Conservation (phyloP, 2,888 invertebrate species). For the Caenorhabditis doughertyi region DNA sequence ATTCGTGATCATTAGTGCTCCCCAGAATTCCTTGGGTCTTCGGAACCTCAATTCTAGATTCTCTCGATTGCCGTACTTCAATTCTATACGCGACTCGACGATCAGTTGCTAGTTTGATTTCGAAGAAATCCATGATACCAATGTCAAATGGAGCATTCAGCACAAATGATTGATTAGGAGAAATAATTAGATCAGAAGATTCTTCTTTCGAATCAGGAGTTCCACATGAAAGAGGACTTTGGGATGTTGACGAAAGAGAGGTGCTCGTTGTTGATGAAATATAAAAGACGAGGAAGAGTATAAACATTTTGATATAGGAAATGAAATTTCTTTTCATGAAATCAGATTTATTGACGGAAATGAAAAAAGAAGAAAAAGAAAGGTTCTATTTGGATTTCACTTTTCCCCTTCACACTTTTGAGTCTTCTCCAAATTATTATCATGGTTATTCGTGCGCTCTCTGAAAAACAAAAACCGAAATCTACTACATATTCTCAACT, state of each 20-base stretch:
- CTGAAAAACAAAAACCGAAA: slow-evolving; percentile 6
- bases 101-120: not conserved
- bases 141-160: slow-evolving; percentile 22
- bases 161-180: not conserved
- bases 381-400: not conserved
- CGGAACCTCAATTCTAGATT: not conserved
- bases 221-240: slow-evolving; percentile 3
- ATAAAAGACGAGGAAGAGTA: too few relatives aligned
- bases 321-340: not conserved
- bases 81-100: not conserved
- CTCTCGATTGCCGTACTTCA: not conserved
- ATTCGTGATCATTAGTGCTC: not conserved
- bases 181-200: not conserved
- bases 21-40: not conserved
- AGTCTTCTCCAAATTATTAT: slow-evolving; percentile 5
- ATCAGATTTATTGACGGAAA: slow-evolving; percentile 1
- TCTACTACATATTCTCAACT: not conserved
- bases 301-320: not conserved
- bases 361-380: not conserved
- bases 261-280: too few relatives aligned
- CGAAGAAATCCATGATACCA: not conserved
- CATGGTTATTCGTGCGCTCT: slow-evolving; percentile 9
- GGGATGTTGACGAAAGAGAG: not conserved
- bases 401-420: slow-evolving; percentile 2
- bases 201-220: not conserved